Evolutionary conservation across 2,888 invertebrate genomes (phyloP).

Genomic region (Troglohyphantes excavatus): DNA sequence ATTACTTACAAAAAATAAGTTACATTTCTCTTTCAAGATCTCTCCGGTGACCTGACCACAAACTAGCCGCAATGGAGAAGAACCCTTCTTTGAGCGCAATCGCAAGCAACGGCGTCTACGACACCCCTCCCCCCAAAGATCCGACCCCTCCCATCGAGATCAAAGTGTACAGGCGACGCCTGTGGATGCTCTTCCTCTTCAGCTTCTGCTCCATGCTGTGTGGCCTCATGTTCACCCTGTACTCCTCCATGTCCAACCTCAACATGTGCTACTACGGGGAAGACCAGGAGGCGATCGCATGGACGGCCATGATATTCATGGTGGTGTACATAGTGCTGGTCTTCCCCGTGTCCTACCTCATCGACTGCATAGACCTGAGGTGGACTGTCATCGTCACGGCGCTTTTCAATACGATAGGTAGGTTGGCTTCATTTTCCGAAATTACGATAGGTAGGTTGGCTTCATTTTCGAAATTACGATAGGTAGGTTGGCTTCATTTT

Average conservation of each 20-base stretch:
- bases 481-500: too few relatives aligned
- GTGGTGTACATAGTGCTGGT: constrained; percentile 97
- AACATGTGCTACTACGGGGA: constrained; percentile 85
- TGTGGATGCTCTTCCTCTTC: constrained; percentile 93
- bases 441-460: too few relatives aligned
- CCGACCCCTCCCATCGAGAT: too few relatives aligned
- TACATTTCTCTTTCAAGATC: too few relatives aligned
- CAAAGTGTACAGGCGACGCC: constrained; percentile 88
- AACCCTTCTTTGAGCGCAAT: too few relatives aligned
- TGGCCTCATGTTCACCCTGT: constrained; percentile 97
- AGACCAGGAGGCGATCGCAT: constrained; percentile 88
- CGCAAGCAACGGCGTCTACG: too few relatives aligned
- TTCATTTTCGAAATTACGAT: too few relatives aligned
- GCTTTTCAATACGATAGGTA: constrained; percentile 73
- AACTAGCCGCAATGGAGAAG: too few relatives aligned
- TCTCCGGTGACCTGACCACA: too few relatives aligned
- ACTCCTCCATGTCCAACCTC: constrained; percentile 94
- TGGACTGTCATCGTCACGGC: constrained; percentile 82
- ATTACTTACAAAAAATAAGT: too few relatives aligned
- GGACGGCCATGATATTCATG: constrained; percentile 99
- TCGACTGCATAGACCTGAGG: constrained; percentile 90
- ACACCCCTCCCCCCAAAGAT: too few relatives aligned
- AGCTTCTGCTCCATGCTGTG: constrained; percentile 94
- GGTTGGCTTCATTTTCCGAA: too few relatives aligned
- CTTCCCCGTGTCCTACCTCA: constrained; percentile 97